These are phyloP conservation scores for Larimichthys polyactis DNA, from an alignment of 2,113 vertebrate genomes.

Conservation along the genomic window DNA sequence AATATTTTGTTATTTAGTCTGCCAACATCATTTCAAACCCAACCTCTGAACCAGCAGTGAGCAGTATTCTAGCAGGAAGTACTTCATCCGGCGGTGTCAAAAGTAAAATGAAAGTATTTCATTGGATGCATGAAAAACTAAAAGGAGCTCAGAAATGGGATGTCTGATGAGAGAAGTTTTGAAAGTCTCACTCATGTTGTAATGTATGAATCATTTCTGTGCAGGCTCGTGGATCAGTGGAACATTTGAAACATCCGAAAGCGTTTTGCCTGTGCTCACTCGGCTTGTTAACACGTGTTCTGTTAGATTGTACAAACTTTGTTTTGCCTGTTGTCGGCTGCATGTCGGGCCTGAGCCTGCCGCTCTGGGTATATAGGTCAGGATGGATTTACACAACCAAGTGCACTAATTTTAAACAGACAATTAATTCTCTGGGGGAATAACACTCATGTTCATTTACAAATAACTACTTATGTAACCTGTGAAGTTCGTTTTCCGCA, in stretches of 20 bases:
- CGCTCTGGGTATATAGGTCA: conserved; percentile 45
- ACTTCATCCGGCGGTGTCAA: too few relatives aligned
- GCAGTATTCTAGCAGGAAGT: too few relatives aligned
- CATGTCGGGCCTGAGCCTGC: not conserved
- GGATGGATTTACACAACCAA: conserved; percentile 33
- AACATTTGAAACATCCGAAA: not conserved
- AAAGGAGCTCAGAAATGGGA: too few relatives aligned
- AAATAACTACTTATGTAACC: conserved; percentile 44
- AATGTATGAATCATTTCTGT: not conserved
- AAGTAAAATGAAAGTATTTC: too few relatives aligned
- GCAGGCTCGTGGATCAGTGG: not conserved
- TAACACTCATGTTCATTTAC: conserved; percentile 44
- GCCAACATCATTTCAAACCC: too few relatives aligned
- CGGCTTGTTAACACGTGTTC: not conserved
- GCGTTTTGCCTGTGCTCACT: not conserved
- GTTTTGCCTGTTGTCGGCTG: not conserved
- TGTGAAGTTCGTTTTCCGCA: conserved; percentile 39
- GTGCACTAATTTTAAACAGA: conserved; percentile 45
- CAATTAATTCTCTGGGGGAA: conserved; percentile 60
- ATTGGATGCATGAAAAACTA: too few relatives aligned
- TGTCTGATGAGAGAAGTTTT: too few relatives aligned
- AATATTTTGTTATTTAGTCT: too few relatives aligned
- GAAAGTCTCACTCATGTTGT: too few relatives aligned
- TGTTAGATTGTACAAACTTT: not conserved
- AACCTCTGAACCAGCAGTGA: too few relatives aligned